These are phyloP conservation scores for Drosophila mimetica DNA, from an alignment of 2,888 invertebrate species.

Conservation along the genomic window DNA sequence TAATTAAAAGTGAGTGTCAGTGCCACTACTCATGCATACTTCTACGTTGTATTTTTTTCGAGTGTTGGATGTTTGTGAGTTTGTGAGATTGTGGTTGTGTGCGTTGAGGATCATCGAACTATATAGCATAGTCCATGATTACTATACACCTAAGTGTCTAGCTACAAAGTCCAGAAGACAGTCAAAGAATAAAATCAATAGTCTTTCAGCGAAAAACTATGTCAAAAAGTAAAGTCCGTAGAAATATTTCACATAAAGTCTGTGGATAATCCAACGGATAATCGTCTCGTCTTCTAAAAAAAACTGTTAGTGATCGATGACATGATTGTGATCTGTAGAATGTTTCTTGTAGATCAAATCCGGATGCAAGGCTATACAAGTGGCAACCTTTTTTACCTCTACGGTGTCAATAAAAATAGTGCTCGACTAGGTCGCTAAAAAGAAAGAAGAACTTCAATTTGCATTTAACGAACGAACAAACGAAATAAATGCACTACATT, in stretches of 20 bases:
- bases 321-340: constrained; percentile 4
- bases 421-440: constrained; percentile 37
- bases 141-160: constrained; percentile 9
- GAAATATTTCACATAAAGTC: background rate
- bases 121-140: background rate
- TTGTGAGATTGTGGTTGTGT: constrained; percentile 8
- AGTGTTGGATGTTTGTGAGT: constrained; percentile 9
- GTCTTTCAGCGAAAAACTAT: background rate
- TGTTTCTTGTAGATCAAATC: constrained; percentile 22
- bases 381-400: constrained; percentile 27
- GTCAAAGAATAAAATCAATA: constrained; percentile 8
- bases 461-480: constrained; percentile 52
- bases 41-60: constrained; percentile 20
- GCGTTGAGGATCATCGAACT: constrained; percentile 2
- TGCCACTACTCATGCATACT: constrained; percentile 66
- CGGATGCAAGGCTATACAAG: constrained; percentile 34
- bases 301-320: constrained; percentile 3
- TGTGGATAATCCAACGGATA: background rate
- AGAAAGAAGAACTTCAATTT: constrained; percentile 52
- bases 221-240: background rate
- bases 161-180: constrained; percentile 12
- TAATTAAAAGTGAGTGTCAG: constrained; percentile 36
- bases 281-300: constrained; percentile 1
- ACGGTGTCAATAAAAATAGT: constrained; percentile 29
- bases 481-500: constrained; percentile 31